These are phyloP conservation scores for Mormyrus lacerda DNA, from an alignment of 2,113 vertebrate species.

Conservation along the genomic window DNA sequence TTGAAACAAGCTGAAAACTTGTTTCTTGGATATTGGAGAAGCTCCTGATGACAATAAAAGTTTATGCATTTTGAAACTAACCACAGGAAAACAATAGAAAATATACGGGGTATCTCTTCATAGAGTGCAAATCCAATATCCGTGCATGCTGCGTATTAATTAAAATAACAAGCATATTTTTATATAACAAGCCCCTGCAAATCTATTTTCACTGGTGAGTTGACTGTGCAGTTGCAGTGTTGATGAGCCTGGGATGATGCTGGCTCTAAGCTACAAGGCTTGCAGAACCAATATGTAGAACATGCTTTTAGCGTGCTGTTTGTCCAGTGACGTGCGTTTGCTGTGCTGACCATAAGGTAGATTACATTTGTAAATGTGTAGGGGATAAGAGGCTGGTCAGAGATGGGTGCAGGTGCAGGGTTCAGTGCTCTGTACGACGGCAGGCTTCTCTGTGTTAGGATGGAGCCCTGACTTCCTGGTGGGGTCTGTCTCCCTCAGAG, in stretches of 20 bases:
- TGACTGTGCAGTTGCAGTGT: slow-evolving; percentile 53
- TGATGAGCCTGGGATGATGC: slow-evolving; percentile 80
- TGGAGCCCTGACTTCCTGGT: background rate
- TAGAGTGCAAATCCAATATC: background rate
- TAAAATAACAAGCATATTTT: background rate
- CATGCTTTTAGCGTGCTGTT: slow-evolving; percentile 54
- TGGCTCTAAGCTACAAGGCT: slow-evolving; percentile 56
- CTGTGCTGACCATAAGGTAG: background rate
- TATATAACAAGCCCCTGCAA: background rate
- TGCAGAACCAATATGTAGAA: slow-evolving; percentile 62
- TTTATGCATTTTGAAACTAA: background rate
- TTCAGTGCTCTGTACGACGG: background rate
- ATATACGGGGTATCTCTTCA: background rate
- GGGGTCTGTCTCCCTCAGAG: background rate
- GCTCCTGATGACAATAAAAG: background rate
- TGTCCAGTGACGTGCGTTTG: background rate
- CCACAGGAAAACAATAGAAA: background rate
- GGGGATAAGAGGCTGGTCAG: background rate
- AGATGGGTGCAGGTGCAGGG: background rate
- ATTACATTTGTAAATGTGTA: background rate
- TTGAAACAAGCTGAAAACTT: background rate
- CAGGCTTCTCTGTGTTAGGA: background rate
- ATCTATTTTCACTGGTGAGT: background rate
- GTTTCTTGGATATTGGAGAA: background rate
- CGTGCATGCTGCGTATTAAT: background rate